These are phyloP conservation scores for Labeo calbasu DNA, from an alignment of 2,797 vertebrate species.

Conservation along the genomic window DNA sequence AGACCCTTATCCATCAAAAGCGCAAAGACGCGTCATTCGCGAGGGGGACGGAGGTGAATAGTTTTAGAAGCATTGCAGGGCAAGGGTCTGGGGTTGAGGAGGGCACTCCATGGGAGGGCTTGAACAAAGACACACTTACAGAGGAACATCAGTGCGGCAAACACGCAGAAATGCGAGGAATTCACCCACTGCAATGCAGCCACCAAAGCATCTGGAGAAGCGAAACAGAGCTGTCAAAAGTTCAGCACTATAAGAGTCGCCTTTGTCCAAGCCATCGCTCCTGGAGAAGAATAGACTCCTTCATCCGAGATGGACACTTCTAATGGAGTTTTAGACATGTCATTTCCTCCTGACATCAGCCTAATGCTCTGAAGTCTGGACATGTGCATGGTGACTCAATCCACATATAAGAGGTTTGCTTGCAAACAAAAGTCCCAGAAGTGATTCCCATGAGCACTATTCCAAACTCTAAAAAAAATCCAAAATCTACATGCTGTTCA, in stretches of 20 bases:
- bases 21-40: not conserved
- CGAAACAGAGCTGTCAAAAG: conserved; percentile 77
- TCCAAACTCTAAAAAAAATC: not conserved
- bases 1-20: conserved; percentile 43
- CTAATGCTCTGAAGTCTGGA: not conserved
- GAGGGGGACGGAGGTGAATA: conserved; percentile 43
- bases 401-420: not conserved
- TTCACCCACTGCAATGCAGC: conserved; percentile 74
- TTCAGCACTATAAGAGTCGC: conserved; percentile 75
- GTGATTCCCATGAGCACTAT: not conserved
- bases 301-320: conserved; percentile 63
- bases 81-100: conserved; percentile 52
- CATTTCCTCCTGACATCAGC: conserved; percentile 50
- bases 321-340: conserved; percentile 34
- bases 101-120: conserved; percentile 56
- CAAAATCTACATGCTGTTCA: not conserved
- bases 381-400: conserved; percentile 9
- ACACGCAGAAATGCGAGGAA: conserved; percentile 77
- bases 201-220: conserved; percentile 66
- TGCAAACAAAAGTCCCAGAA: not conserved
- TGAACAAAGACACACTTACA: conserved; percentile 58
- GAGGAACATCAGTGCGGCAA: conserved; percentile 66
- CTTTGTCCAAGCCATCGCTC: conserved; percentile 70
- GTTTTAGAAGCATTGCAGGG: conserved; percentile 29
- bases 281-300: conserved; percentile 69